Conservation (phyloP, 2,888 invertebrate genomes). For the Lepidochrysops patricia region DNA sequence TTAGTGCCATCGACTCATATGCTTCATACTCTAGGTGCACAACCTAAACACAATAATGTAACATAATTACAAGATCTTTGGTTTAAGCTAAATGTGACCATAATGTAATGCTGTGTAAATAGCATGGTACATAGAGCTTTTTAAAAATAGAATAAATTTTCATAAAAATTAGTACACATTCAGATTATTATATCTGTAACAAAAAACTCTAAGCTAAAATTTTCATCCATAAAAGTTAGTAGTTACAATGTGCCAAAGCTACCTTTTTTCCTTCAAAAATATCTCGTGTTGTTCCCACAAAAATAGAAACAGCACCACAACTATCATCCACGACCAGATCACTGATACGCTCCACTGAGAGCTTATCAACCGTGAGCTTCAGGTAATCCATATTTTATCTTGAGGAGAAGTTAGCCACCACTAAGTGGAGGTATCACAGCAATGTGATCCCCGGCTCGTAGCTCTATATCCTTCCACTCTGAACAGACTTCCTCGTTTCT, state of each 20-base stretch:
- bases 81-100: no score
- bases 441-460: conserved; percentile 84
- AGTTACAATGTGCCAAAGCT: conserved; percentile 24
- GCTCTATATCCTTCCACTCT: conserved; percentile 63
- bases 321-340: conserved; percentile 78
- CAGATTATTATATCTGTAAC: no score
- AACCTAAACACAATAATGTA: conserved; percentile 70
- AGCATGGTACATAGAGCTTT: no score
- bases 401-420: no score
- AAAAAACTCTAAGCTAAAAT: no score
- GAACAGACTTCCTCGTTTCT: conserved; percentile 87
- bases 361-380: conserved; percentile 77
- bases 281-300: conserved; percentile 92
- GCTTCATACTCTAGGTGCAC: conserved; percentile 93
- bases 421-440: conserved; percentile 96
- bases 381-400: conserved; percentile 79
- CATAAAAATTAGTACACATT: no score
- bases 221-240: no score
- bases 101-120: no score
- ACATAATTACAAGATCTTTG: not conserved
- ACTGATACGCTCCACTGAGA: conserved; percentile 80
- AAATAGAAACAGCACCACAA: conserved; percentile 92
- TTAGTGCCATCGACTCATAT: conserved; percentile 92
- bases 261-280: conserved; percentile 87
- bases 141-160: no score